Evolutionary conservation across 2,888 invertebrate species (phyloP).

Genomic region (Synergus laeviventris): DNA sequence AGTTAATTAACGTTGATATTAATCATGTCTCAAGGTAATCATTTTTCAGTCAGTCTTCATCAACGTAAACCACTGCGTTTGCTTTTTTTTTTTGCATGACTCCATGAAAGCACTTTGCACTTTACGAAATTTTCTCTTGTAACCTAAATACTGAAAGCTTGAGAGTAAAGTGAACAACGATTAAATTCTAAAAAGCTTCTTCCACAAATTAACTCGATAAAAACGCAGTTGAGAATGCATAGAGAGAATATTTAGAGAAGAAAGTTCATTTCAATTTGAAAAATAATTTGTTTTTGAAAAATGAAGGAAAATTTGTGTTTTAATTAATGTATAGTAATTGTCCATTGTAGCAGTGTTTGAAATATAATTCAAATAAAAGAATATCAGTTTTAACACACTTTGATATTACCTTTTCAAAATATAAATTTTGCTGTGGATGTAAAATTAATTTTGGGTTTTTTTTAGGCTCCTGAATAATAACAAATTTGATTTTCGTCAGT

Average conservation of each 20-base stretch:
- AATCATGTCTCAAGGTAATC: constrained; percentile 56
- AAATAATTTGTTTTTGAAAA: not conserved
- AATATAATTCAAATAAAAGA: too few species aligned
- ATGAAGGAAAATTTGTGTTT: too few species aligned
- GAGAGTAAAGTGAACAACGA: not conserved
- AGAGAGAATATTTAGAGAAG: not conserved
- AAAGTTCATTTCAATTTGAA: not conserved
- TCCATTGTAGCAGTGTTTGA: too few species aligned
- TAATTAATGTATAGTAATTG: too few species aligned
- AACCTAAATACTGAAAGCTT: not conserved
- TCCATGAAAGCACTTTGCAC: not conserved
- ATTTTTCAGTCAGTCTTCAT: constrained; percentile 53
- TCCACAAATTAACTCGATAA: not conserved
- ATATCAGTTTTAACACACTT: too few species aligned
- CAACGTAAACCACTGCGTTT: constrained; percentile 38
- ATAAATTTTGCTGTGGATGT: too few species aligned
- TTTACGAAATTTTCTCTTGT: not conserved
- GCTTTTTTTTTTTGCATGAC: not conserved
- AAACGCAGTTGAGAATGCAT: not conserved
- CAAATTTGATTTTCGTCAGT: too few species aligned
- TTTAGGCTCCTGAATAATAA: too few species aligned
- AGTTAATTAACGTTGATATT: constrained; percentile 60
- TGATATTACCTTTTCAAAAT: too few species aligned
- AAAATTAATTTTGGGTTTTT: too few species aligned
- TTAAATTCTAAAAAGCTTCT: not conserved